A percentile compares a stretch with the other conserved stretches of the same genome.
Conservation (phyloP, 23 tunicate genomes). For the Styela plicata region DNA sequence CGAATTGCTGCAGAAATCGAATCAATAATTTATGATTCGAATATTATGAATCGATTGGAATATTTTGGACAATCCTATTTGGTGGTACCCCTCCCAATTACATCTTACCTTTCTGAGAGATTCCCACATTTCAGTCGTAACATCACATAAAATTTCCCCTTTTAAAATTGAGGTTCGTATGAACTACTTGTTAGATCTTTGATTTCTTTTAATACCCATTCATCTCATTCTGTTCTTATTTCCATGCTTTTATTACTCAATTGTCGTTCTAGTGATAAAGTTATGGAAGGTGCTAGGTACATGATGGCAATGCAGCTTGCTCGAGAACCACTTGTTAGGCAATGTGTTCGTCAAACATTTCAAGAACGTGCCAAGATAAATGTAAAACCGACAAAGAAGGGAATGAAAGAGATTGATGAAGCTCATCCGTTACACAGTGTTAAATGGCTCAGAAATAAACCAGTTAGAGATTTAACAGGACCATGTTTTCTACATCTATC, state of each 20-base stretch:
- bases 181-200: too few relatives aligned
- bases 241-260: too few relatives aligned
- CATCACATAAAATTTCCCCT: too few relatives aligned
- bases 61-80: too few relatives aligned
- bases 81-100: too few relatives aligned
- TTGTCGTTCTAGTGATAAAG: slow-evolving; percentile 88
- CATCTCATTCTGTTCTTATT: not conserved
- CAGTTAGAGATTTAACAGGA: slow-evolving; percentile 72
- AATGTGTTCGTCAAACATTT: slow-evolving; percentile 88
- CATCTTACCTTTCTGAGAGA: too few relatives aligned
- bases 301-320: slow-evolving; percentile 99
- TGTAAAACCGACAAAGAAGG: slow-evolving; percentile 80
- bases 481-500: slow-evolving; percentile 62
- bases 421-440: slow-evolving; percentile 51
- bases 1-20: too few relatives aligned
- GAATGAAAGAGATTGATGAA: slow-evolving; percentile 90
- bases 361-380: slow-evolving; percentile 76
- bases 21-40: too few relatives aligned
- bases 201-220: too few relatives aligned
- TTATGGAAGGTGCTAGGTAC: slow-evolving; percentile 85
- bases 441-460: slow-evolving; percentile 77
- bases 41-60: too few relatives aligned
- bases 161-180: too few relatives aligned
- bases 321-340: slow-evolving; percentile 90
- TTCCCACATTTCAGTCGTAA: too few relatives aligned